A percentile compares a stretch with the other conserved stretches of the same genome.
Evolutionary conservation across 2,888 invertebrate species (phyloP).

Genomic region (Tachina lurida): DNA sequence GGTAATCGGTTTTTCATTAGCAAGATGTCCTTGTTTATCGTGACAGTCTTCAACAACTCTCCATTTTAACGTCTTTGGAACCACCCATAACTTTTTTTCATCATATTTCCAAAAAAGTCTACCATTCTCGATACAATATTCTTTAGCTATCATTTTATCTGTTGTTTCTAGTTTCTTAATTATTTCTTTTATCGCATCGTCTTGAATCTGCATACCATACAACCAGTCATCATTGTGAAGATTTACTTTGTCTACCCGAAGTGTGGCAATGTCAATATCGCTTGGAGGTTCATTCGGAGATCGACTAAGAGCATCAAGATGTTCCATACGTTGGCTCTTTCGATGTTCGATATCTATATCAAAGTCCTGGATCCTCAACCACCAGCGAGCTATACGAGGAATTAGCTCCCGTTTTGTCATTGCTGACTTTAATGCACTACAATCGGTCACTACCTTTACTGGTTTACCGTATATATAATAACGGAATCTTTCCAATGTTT

Average conservation of each 20-base stretch:
- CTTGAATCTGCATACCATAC: slow-evolving; percentile 22
- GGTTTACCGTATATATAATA: slow-evolving; percentile 39
- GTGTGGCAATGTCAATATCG: slow-evolving; percentile 27
- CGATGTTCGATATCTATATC: slow-evolving; percentile 14
- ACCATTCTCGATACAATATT: background rate
- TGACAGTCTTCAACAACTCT: slow-evolving; percentile 19
- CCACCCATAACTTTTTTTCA: background rate
- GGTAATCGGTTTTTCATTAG: slow-evolving; percentile 1
- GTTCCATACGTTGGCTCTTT: slow-evolving; percentile 5
- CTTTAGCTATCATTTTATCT: background rate
- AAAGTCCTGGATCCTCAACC: slow-evolving; percentile 25
- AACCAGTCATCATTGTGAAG: slow-evolving; percentile 11
- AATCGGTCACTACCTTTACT: slow-evolving; percentile 20
- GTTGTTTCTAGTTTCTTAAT: background rate
- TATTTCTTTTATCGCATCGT: background rate
- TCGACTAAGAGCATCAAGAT: slow-evolving; percentile 23
- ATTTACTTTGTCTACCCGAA: slow-evolving; percentile 3
- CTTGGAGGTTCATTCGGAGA: slow-evolving; percentile 4
- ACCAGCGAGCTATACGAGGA: slow-evolving; percentile 31
- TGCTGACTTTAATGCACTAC: slow-evolving; percentile 50
- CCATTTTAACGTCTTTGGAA: background rate
- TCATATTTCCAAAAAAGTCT: slow-evolving; percentile 11
- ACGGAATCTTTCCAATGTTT: slow-evolving; percentile 44
- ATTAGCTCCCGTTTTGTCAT: slow-evolving; percentile 63
- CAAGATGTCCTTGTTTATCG: slow-evolving; percentile 2